Evolutionary conservation across 2,113 vertebrate genomes (phyloP).

Genomic region (Strix aluco): DNA sequence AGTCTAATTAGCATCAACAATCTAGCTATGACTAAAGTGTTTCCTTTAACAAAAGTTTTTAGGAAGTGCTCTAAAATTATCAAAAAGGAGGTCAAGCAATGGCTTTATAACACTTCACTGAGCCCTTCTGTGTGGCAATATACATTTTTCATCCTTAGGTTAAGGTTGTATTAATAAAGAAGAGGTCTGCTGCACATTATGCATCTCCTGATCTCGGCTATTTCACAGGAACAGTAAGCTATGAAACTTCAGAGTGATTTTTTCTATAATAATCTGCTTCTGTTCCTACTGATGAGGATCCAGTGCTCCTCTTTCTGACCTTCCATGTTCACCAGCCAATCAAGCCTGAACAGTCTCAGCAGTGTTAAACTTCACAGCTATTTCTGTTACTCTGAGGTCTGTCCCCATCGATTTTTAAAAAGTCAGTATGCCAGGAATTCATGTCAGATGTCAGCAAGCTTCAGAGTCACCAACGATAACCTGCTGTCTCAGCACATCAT

Average conservation of each 20-base stretch:
- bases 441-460: slow-evolving; percentile 75
- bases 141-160: slow-evolving; percentile 67
- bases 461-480: slow-evolving; percentile 64
- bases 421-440: slow-evolving; percentile 73
- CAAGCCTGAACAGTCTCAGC: slow-evolving; percentile 58
- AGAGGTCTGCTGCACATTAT: slow-evolving; percentile 70
- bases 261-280: slow-evolving; percentile 65
- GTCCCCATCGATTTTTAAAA: slow-evolving; percentile 71
- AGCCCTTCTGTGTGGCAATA: slow-evolving; percentile 38
- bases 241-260: slow-evolving; percentile 60
- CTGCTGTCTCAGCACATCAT: slow-evolving; percentile 74
- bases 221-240: slow-evolving; percentile 64
- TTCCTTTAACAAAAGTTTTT: slow-evolving; percentile 45
- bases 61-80: slow-evolving; percentile 38
- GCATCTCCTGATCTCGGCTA: slow-evolving; percentile 48
- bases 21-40: not conserved
- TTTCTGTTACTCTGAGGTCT: slow-evolving; percentile 71
- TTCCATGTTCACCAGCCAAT: slow-evolving; percentile 67
- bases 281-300: slow-evolving; percentile 69
- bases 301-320: slow-evolving; percentile 64
- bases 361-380: slow-evolving; percentile 72
- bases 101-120: slow-evolving; percentile 52
- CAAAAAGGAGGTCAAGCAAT: slow-evolving; percentile 49
- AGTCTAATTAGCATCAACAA: not conserved
- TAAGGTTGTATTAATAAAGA: slow-evolving; percentile 72